A percentile compares a stretch with the other conserved stretches of the same genome.
Conservation (phyloP, 2,888 invertebrate species). For the Leptopilina syphax region DNA sequence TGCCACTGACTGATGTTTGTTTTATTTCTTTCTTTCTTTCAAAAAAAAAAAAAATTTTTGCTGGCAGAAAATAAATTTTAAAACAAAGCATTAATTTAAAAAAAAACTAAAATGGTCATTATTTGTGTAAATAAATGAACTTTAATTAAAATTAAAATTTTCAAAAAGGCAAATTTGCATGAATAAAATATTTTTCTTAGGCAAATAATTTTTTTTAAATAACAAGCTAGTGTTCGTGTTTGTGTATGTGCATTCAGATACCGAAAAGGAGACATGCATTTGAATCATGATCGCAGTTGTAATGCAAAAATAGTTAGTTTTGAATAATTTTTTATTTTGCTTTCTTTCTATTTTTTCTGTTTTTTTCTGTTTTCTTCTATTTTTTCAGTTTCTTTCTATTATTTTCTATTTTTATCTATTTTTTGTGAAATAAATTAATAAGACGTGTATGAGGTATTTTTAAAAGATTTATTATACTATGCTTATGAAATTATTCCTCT, state of each 20-base stretch:
- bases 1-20: constrained; percentile 3
- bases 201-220: constrained; percentile 16
- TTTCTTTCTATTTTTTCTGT: too few species aligned
- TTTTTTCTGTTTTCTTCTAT: not conserved
- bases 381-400: too few species aligned
- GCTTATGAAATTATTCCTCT: constrained; percentile 74
- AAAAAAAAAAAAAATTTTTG: not conserved
- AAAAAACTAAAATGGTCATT: not conserved
- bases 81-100: not conserved
- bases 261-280: constrained; percentile 34
- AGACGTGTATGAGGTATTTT: constrained; percentile 67
- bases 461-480: constrained; percentile 72
- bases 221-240: constrained; percentile 6
- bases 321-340: not conserved
- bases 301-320: too few species aligned
- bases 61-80: not conserved
- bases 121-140: not conserved
- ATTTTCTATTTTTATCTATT: constrained; percentile 46
- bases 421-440: constrained; percentile 65
- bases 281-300: constrained; percentile 26
- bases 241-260: constrained; percentile 18
- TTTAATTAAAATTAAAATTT: not conserved
- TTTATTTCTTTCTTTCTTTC: not conserved
- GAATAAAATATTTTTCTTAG: constrained; percentile 4
- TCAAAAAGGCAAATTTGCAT: constrained; percentile 21